Evolutionary conservation across 2,888 invertebrate genomes (phyloP).

Genomic region (Laothoe populi): DNA sequence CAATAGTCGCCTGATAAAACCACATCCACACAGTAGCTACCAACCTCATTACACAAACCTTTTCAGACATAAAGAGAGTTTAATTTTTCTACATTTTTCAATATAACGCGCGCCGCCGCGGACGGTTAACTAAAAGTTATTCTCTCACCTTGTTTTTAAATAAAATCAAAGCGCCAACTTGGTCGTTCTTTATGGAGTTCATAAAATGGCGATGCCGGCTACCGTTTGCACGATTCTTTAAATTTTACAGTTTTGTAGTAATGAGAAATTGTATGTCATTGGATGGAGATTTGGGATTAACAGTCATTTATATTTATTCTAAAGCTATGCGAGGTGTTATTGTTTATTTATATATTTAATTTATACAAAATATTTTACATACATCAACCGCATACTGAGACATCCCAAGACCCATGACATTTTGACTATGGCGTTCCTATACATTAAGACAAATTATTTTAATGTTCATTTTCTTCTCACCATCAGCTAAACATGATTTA

Average conservation of each 20-base stretch:
- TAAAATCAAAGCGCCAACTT: slow-evolving; percentile 57
- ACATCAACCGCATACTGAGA: too few relatives aligned
- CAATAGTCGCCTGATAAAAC: too few relatives aligned
- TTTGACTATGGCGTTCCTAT: too few relatives aligned
- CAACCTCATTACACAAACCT: slow-evolving; percentile 21
- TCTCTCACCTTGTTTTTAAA: slow-evolving; percentile 50
- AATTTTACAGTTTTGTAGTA: not conserved
- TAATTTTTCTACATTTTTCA: slow-evolving; percentile 46
- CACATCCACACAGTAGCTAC: not conserved
- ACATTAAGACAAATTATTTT: too few relatives aligned
- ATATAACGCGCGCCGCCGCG: slow-evolving; percentile 41
- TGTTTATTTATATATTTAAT: too few relatives aligned
- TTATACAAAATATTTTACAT: too few relatives aligned
- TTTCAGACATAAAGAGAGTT: slow-evolving; percentile 27
- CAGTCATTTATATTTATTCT: too few relatives aligned
- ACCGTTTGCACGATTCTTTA: not conserved
- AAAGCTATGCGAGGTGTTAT: too few relatives aligned
- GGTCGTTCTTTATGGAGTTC: slow-evolving; percentile 53
- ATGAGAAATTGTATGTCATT: not conserved
- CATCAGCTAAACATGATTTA: too few relatives aligned
- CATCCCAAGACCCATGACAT: too few relatives aligned
- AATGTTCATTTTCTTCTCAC: too few relatives aligned
- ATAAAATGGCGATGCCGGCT: slow-evolving; percentile 43
- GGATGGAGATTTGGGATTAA: not conserved
- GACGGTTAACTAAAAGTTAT: slow-evolving; percentile 50